Evolutionary conservation across 37 sponge, comb jelly and placozoan genomes (phyloP).

Genomic region (Diacarnus erythraeanus): DNA sequence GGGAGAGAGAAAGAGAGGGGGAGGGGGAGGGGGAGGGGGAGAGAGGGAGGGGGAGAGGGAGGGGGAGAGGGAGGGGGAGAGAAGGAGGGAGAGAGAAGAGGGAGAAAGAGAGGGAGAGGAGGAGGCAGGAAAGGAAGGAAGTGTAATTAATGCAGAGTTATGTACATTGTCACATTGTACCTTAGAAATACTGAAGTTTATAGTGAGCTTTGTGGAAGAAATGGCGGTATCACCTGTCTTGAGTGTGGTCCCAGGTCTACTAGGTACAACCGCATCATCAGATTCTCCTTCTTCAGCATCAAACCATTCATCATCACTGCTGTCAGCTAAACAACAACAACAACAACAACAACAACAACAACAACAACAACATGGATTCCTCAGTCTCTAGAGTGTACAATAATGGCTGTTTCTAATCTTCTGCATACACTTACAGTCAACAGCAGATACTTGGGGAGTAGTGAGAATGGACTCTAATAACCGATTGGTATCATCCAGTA

Average conservation of each 20-base stretch:
- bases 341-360: too few relatives aligned
- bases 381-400: too few relatives aligned
- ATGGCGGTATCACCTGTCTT: neutral
- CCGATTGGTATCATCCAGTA: too few relatives aligned
- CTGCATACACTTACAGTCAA: too few relatives aligned
- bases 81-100: neutral
- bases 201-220: neutral
- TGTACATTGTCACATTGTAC: neutral
- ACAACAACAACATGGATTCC: too few relatives aligned
- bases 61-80: neutral
- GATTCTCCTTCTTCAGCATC: conserved; percentile 73
- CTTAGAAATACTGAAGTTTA: neutral
- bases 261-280: conserved; percentile 10
- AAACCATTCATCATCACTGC: conserved; percentile 41
- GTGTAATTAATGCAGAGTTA: too few relatives aligned
- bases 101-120: neutral
- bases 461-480: too few relatives aligned
- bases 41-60: neutral
- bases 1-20: neutral
- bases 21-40: neutral
- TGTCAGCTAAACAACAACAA: too few relatives aligned
- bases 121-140: neutral
- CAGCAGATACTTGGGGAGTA: too few relatives aligned
- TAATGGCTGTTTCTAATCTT: too few relatives aligned
- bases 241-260: neutral